Base-by-base conservation (phyloP, 2,797 vertebrate genomes). In the Oreochromis mossambicus region DNA sequence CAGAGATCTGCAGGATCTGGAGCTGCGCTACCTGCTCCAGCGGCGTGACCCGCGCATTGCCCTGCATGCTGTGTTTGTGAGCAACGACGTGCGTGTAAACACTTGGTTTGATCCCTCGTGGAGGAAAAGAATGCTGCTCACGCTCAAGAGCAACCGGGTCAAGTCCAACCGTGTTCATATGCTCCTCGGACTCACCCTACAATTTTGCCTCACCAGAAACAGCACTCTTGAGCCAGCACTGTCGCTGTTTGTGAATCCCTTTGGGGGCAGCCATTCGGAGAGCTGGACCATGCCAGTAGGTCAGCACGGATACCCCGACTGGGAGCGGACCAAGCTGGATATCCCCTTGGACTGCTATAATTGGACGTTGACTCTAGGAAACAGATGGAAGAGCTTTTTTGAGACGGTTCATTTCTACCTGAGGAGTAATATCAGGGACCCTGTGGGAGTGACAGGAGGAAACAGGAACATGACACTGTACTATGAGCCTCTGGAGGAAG, bases 351-450 rank as follows among this genome's bases (percentile, higher is more conserved):
- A 99, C 96, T 99, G 98, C 85, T 98, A 97, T 73, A 99, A 99
- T 95, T 99, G 98, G 98, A 98, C 98, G 0, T 94, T 99, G 93
- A 97, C 96, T 10, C 95, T 99, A 13, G 98, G 98, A 36, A 99
- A 99, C 97, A 97, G 97, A 54, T 99, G 98, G 98, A 99, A 99
- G 94, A 99, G 97, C 15, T 99, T 99, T 96, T 99, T 99, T 79
- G 98, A 99, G 95, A 99, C 98, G 0, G 98, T 99, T 24, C 98
- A 99, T 95, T 98, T 99, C 94, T 99, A 99, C 93, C 89, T 99
- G 95, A 95, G 98, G 92, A 98, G 98, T 89, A 97, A 97, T 55
- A 96, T 97, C 91, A 97, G 96, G 89, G 96, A 95, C 24, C 56
- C 97, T 0, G 96, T 88, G 0, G 95, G 95, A 7, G 94, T 88